Evolutionary conservation across 2,888 invertebrate genomes (phyloP).

Genomic region (Phasia obesa): DNA sequence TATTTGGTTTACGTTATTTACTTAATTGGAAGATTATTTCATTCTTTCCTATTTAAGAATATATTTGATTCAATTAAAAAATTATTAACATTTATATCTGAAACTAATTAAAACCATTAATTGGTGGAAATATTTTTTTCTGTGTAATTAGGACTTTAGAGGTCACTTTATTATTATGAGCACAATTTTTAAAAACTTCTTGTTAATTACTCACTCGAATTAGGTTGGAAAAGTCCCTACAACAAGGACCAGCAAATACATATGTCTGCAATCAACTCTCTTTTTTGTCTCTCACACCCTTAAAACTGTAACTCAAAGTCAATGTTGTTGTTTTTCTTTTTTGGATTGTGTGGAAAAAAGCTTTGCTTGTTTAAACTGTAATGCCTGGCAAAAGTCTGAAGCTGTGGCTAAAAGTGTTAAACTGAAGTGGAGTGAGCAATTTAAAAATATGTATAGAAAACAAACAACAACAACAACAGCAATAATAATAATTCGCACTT

Average conservation of each 20-base stretch:
- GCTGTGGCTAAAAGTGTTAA: slow-evolving; percentile 55
- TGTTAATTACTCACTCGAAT: slow-evolving; percentile 5
- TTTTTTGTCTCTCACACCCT: slow-evolving; percentile 15
- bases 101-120: no score
- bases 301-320: slow-evolving; percentile 18
- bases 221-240: slow-evolving; percentile 32
- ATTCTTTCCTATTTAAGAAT: no score
- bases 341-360: slow-evolving; percentile 28
- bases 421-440: slow-evolving; percentile 53
- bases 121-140: no score
- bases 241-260: neutral
- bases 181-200: neutral
- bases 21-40: no score
- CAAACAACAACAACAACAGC: slow-evolving; percentile 58
- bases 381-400: slow-evolving; percentile 9
- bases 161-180: slow-evolving; percentile 2
- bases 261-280: slow-evolving; percentile 14
- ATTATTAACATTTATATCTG: no score
- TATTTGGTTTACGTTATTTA: no score
- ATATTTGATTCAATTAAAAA: no score
- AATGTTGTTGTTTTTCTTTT: slow-evolving; percentile 7
- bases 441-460: slow-evolving; percentile 39
- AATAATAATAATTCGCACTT: slow-evolving; percentile 72
- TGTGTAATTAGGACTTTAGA: neutral
- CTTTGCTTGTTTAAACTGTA: slow-evolving; percentile 16